Conservation (phyloP, 2,113 vertebrate species). For the Gila orcuttii region DNA sequence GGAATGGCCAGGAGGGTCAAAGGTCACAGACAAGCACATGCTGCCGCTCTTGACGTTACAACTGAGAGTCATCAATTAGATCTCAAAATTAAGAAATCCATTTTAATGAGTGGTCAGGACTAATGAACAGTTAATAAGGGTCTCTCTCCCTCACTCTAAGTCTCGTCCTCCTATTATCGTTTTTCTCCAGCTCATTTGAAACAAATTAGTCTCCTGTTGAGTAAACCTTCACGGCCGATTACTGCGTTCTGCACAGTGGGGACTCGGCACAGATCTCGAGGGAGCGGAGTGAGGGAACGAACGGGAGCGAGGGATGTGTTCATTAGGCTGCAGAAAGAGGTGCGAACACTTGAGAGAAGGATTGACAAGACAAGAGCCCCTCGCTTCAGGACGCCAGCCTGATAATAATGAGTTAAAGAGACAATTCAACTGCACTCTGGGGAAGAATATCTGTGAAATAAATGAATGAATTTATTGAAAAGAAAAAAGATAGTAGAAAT, state of each 20-base stretch:
- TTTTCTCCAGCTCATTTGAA: constrained; percentile 54
- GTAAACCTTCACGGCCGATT: constrained; percentile 55
- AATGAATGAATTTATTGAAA: neutral
- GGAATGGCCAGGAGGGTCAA: neutral
- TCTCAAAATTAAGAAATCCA: constrained; percentile 28
- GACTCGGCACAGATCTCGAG: constrained; percentile 3
- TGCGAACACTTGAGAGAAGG: constrained; percentile 26
- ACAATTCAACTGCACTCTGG: neutral
- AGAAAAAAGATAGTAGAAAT: neutral
- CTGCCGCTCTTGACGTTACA: neutral
- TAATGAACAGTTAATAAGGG: constrained; percentile 9
- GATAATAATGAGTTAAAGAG: constrained; percentile 20
- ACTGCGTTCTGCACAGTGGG: constrained; percentile 25
- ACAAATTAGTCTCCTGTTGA: constrained; percentile 54
- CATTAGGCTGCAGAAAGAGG: constrained; percentile 37
- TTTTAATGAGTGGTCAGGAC: constrained; percentile 25
- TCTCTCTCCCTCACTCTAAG: neutral
- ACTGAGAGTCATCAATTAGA: neutral
- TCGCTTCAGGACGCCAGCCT: constrained; percentile 8
- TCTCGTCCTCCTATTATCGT: neutral
- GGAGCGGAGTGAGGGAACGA: constrained; percentile 46
- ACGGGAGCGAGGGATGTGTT: neutral
- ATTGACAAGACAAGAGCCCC: constrained; percentile 2
- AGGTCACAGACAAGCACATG: neutral
- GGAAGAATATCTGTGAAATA: neutral